Conservation (phyloP, 2,797 vertebrate genomes). For the Cryptoprocta ferox region DNA sequence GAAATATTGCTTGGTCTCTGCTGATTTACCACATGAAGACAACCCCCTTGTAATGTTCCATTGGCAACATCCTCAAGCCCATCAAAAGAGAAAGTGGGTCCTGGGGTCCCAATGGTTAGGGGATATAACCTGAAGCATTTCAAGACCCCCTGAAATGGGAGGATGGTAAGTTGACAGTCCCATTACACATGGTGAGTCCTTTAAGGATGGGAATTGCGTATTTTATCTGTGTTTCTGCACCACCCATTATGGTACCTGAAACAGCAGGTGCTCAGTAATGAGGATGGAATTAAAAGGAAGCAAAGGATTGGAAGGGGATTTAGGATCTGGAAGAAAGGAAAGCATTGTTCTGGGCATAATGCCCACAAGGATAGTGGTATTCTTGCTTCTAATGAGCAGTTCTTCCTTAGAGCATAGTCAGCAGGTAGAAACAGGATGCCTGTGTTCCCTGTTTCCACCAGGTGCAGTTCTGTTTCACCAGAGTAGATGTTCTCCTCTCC, state of each 20-base stretch:
- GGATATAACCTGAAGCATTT: neutral
- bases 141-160: neutral
- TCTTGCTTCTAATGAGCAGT: neutral
- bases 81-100: neutral
- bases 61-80: neutral
- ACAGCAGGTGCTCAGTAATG: too few species aligned
- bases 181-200: rapidly evolving
- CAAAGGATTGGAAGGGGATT: too few species aligned
- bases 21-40: neutral
- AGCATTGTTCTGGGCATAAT: too few species aligned
- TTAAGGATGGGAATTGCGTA: neutral
- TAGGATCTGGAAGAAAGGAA: neutral
- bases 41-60: neutral
- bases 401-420: neutral
- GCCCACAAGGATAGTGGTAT: rapidly evolving
- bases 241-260: neutral
- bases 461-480: neutral
- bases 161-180: rapidly evolving
- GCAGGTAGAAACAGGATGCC: neutral
- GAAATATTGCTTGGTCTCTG: neutral
- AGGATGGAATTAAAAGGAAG: neutral
- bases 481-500: neutral
- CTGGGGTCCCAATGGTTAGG: neutral
- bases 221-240: neutral
- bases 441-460: neutral